These are phyloP conservation scores for Hedya salicella DNA, from an alignment of 2,888 invertebrate species.

Conservation along the genomic window DNA sequence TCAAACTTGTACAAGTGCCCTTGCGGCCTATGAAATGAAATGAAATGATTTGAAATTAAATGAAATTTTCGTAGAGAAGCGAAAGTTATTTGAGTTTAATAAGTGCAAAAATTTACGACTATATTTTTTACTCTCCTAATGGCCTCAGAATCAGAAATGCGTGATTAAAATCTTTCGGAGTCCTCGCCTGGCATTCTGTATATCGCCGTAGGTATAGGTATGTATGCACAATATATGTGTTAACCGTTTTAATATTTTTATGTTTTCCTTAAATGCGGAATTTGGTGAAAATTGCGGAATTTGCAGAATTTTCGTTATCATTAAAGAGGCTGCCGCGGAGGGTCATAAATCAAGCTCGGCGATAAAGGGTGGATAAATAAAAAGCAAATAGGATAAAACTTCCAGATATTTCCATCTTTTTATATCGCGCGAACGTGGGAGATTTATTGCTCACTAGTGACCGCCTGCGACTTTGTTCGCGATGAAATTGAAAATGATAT, in stretches of 20 bases:
- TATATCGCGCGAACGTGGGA: constrained; percentile 24
- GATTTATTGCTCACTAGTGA: constrained; percentile 20
- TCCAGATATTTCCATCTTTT: constrained; percentile 32
- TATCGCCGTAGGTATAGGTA: too few relatives aligned
- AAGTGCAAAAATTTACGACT: too few relatives aligned
- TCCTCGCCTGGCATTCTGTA: too few relatives aligned
- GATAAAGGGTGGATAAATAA: constrained; percentile 37
- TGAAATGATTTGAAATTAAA: too few relatives aligned
- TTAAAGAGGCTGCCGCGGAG: constrained; percentile 7
- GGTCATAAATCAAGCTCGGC: constrained; percentile 34
- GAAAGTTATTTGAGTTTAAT: too few relatives aligned
- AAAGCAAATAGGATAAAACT: constrained; percentile 37
- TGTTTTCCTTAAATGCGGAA: background rate
- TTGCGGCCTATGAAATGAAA: too few relatives aligned
- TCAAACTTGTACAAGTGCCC: too few relatives aligned
- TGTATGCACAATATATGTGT: too few relatives aligned
- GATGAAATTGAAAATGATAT: background rate
- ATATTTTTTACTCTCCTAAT: too few relatives aligned
- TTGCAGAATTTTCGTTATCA: constrained; percentile 17
- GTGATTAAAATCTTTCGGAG: too few relatives aligned
- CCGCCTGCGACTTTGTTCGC: background rate
- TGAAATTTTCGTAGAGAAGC: too few relatives aligned
- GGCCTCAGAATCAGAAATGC: too few relatives aligned
- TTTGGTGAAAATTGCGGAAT: constrained; percentile 13
- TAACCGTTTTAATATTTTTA: background rate